Percentiles rank a stretch among this genome's conserved stretches.
phyloP scores from a whole-genome alignment of 2,797 vertebrate species.

The Danio tinwini region DNA sequence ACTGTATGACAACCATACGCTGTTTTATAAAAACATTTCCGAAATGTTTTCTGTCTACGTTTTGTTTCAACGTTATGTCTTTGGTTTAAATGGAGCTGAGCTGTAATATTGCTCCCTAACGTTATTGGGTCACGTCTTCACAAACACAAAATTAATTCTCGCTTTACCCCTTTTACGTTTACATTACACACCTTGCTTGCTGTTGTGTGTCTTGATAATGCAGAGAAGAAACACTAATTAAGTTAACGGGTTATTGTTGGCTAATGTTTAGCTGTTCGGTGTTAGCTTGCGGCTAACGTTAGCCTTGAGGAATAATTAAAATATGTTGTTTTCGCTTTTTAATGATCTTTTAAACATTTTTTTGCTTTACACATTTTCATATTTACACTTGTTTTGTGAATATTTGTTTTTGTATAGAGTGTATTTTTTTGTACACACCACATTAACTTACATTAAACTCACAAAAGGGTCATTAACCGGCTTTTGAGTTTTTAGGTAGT shows the following conservation, averaged over 20 bases:
- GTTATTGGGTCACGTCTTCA: background rate
- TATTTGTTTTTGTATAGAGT: background rate
- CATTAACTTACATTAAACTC: background rate
- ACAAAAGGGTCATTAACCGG: background rate
- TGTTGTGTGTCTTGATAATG: background rate
- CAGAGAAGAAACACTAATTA: background rate
- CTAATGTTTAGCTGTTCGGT: background rate
- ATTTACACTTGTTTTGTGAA: background rate
- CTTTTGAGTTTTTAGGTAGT: background rate
- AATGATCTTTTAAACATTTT: background rate
- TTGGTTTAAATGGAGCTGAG: conserved; percentile 9
- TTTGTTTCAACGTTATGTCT: conserved; percentile 7
- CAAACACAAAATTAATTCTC: background rate
- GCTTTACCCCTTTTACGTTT: background rate
- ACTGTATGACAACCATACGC: background rate
- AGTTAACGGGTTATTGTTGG: background rate
- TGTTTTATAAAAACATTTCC: background rate
- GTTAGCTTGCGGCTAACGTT: conserved; percentile 43
- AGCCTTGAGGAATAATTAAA: background rate
- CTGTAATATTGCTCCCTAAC: background rate
- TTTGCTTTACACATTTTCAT: background rate
- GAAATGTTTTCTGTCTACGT: background rate
- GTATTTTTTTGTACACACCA: too few species aligned
- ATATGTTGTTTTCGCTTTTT: background rate
- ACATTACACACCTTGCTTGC: fast-evolving